A percentile compares a stretch with the other conserved stretches of the same genome.
Conservation (phyloP, 1,140 invertebrate species). For the Atta cephalotes region DNA sequence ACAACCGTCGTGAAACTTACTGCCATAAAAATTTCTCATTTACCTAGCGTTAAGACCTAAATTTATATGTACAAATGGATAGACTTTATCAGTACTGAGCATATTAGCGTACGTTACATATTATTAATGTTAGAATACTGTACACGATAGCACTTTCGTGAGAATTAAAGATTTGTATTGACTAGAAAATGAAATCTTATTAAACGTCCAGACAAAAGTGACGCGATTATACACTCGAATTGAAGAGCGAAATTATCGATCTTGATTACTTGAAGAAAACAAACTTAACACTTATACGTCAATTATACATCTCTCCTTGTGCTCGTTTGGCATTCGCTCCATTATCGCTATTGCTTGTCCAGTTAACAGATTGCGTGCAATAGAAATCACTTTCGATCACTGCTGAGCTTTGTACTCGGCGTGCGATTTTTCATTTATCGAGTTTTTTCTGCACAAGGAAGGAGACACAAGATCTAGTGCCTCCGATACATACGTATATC, state of each 20-base stretch:
- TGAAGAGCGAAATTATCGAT: slow-evolving; percentile 27
- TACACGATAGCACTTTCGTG: slow-evolving; percentile 79
- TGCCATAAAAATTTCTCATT: slow-evolving; percentile 63
- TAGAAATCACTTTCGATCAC: slow-evolving; percentile 18
- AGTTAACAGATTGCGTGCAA: slow-evolving; percentile 28
- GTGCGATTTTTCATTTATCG: background rate
- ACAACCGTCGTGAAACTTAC: slow-evolving; percentile 35
- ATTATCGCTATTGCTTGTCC: slow-evolving; percentile 29
- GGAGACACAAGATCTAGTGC: background rate
- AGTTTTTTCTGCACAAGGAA: slow-evolving; percentile 1
- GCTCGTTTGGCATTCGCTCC: slow-evolving; percentile 7
- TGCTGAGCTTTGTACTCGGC: background rate
- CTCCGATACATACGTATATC: slow-evolving; percentile 40
- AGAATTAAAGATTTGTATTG: slow-evolving; percentile 77
- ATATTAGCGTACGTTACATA: slow-evolving; percentile 72
- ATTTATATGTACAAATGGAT: slow-evolving; percentile 76
- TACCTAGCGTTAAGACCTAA: slow-evolving; percentile 64
- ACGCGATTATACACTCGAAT: slow-evolving; percentile 13
- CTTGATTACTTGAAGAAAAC: slow-evolving; percentile 21
- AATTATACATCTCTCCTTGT: slow-evolving; percentile 3
- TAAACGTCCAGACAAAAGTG: slow-evolving; percentile 19
- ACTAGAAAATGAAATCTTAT: slow-evolving; percentile 74
- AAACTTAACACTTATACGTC: background rate
- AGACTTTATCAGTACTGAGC: slow-evolving; percentile 74
- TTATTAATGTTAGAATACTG: slow-evolving; percentile 79